These are phyloP conservation scores for Mus musculus DNA, from an alignment of 2,113 vertebrate species.

Conservation along the genomic window GRCm39 chr3:50403001-50403500, in stretches of 20 bases:
- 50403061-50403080: neutral
- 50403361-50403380: neutral
- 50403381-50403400: neutral
- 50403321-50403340: neutral
- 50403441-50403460: neutral
- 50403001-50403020: neutral
- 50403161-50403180: neutral
- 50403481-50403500: neutral
- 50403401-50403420: neutral
- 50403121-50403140: neutral
- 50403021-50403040: neutral
- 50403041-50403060: neutral
- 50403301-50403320: rapidly evolving
- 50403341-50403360: neutral
- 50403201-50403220: neutral
- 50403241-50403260: neutral
- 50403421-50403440: neutral
- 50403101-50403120: neutral
- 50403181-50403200: neutral
- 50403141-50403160: neutral
- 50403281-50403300: neutral
- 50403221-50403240: neutral
- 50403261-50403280: neutral
- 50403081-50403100: neutral
- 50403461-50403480: neutral